Evolutionary conservation across 2,888 invertebrate species (phyloP).

Genomic region (Cryptus armator): DNA sequence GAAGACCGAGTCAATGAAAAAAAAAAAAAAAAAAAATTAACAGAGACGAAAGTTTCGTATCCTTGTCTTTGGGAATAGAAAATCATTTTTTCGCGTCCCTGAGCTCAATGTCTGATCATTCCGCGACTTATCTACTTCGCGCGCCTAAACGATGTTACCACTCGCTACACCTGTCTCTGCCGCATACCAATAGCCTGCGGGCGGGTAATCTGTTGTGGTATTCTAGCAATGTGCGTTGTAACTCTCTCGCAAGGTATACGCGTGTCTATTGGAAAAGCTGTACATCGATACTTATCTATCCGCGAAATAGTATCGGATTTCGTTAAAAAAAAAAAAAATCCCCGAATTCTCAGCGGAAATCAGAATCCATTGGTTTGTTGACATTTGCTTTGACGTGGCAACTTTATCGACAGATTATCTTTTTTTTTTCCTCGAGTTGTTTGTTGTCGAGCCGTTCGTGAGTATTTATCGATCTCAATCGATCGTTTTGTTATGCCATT

Average conservation of each 20-base stretch:
- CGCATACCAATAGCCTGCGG: neutral
- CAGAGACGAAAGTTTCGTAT: neutral
- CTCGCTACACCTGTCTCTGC: neutral
- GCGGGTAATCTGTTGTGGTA: neutral
- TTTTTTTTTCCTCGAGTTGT: too few relatives aligned
- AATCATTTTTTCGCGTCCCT: neutral
- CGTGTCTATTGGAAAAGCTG: neutral
- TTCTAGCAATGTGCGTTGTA: neutral
- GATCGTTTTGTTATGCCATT: constrained; percentile 25
- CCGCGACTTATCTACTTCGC: neutral
- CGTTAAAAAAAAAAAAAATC: too few relatives aligned
- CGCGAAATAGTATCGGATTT: too few relatives aligned
- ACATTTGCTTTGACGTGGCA: too few relatives aligned
- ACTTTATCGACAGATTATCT: too few relatives aligned
- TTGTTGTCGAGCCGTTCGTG: neutral
- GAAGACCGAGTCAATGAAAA: neutral
- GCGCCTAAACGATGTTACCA: neutral
- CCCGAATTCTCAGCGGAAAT: too few relatives aligned
- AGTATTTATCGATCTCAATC: too few relatives aligned
- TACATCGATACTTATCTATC: neutral
- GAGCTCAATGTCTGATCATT: neutral
- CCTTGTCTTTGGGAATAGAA: neutral
- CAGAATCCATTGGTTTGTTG: too few relatives aligned
- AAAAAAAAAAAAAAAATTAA: neutral
- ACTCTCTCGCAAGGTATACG: neutral